phyloP scores from a whole-genome alignment of 1,140 invertebrate genomes.

The Heliothis subflexa region DNA sequence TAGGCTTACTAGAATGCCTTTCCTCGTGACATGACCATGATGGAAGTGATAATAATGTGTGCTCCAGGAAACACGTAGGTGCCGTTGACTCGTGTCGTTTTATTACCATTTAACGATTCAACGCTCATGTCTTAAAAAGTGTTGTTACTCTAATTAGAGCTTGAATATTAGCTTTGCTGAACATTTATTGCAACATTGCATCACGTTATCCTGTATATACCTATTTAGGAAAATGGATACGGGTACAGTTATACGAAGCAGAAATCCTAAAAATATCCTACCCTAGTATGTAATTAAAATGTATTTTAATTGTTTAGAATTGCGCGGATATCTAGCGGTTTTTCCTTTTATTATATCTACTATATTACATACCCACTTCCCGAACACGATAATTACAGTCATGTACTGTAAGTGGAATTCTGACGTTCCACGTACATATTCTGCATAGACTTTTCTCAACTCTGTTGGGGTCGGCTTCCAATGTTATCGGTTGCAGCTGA shows the following conservation, averaged over 20 bases:
- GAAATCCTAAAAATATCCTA: background rate
- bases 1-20: background rate
- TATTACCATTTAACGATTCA: constrained; percentile 53
- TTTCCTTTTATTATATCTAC: background rate
- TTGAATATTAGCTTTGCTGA: background rate
- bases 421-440: no score
- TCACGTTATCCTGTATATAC: background rate
- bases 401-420: no score
- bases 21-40: constrained; percentile 40
- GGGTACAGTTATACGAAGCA: background rate
- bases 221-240: background rate
- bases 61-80: constrained; percentile 51
- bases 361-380: no score
- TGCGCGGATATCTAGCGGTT: background rate
- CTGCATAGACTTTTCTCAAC: no score
- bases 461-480: no score
- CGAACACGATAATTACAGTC: no score
- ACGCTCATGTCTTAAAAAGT: constrained; percentile 29
- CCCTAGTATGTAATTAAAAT: no score
- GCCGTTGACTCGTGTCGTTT: constrained; percentile 50
- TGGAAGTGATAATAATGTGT: constrained; percentile 45
- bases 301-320: no score
- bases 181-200: background rate
- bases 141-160: background rate
- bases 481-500: no score